Evolutionary conservation across 1,140 invertebrate genomes (phyloP).

Genomic region (Philotrypesis tridentata): DNA sequence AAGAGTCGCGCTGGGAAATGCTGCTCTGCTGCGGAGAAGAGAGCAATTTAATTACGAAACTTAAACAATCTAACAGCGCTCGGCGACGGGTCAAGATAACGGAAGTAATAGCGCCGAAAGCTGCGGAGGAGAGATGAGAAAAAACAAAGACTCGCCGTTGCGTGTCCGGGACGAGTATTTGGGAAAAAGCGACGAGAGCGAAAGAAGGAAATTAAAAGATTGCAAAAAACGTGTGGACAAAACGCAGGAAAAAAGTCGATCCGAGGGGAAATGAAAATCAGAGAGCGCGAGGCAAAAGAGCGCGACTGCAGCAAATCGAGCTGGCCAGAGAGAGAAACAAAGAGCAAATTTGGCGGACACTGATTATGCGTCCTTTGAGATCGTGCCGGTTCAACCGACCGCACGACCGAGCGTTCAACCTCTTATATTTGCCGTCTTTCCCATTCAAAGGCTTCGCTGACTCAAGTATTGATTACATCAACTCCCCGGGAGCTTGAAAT

Average conservation of each 20-base stretch:
- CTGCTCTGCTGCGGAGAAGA: no score
- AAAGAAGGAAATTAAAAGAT: slow-evolving; percentile 21
- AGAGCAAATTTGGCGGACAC: slow-evolving; percentile 11
- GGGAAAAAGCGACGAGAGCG: slow-evolving; percentile 32
- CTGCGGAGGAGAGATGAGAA: background rate
- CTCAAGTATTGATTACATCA: slow-evolving; percentile 48
- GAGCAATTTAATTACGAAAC: slow-evolving; percentile 28
- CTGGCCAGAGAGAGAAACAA: background rate
- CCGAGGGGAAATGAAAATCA: slow-evolving; percentile 16
- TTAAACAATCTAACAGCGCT: background rate
- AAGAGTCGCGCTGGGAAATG: no score
- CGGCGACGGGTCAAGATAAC: background rate
- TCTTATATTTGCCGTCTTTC: background rate
- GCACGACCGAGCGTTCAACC: no score
- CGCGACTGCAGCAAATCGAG: background rate
- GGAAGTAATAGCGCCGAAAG: slow-evolving; percentile 5
- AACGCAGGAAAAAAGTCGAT: background rate
- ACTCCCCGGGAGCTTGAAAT: background rate
- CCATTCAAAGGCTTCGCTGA: background rate
- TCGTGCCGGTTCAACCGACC: background rate
- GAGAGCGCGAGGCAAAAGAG: background rate
- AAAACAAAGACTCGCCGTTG: background rate
- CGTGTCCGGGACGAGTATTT: background rate
- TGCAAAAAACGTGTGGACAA: slow-evolving; percentile 17
- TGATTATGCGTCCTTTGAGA: slow-evolving; percentile 18